phyloP scores from a whole-genome alignment of 2,888 invertebrate species.

The Cosmopolites sordidus region DNA sequence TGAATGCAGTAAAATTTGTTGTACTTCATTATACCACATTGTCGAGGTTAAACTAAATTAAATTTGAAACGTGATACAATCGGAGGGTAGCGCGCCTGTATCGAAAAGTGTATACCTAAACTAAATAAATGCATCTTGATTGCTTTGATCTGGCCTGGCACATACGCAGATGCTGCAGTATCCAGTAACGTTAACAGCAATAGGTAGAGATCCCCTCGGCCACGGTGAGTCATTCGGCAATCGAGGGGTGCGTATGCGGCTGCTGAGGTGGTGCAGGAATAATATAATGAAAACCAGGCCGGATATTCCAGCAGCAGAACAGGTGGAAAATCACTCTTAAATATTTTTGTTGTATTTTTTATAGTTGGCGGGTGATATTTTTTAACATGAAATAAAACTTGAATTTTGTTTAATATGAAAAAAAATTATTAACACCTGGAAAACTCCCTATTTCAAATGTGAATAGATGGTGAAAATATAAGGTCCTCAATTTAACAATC shows the following conservation, averaged over 20 bases:
- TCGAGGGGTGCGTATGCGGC: constrained; percentile 40
- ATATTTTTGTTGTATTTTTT: no score
- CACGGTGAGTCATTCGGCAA: constrained; percentile 47
- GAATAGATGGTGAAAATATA: no score
- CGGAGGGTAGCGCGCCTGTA: constrained; percentile 15
- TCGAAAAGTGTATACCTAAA: constrained; percentile 36
- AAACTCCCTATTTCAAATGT: no score
- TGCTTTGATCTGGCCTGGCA: constrained; percentile 48
- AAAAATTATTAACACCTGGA: no score
- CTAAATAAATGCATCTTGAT: constrained; percentile 50
- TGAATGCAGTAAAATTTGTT: no score
- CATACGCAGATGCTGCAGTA: constrained; percentile 48
- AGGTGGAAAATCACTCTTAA: no score
- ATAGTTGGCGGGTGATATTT: no score
- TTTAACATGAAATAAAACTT: no score
- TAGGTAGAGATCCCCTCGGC: constrained; percentile 39
- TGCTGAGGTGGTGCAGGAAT: constrained; percentile 21
- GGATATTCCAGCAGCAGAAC: no score
- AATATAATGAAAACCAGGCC: constrained; percentile 11
- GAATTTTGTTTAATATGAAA: no score
- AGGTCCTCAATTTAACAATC: no score
- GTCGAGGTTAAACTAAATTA: constrained; percentile 10
- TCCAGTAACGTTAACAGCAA: constrained; percentile 46
- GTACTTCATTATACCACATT: not conserved
- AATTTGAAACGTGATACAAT: constrained; percentile 25